Conservation (phyloP, 2,797 vertebrate genomes). For the Rhabdomys pumilio region DNA sequence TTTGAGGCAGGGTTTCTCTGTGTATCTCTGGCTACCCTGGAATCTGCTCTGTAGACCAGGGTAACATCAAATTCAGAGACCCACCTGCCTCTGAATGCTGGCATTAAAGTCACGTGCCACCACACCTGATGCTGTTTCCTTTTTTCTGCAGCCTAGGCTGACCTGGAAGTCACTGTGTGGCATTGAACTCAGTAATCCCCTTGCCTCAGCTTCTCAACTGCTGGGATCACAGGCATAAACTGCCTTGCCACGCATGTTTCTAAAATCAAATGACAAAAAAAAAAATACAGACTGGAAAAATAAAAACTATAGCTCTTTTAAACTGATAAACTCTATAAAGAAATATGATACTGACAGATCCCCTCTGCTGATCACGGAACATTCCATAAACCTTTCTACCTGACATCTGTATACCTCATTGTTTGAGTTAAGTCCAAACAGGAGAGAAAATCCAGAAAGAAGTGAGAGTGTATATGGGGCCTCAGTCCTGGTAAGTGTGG, state of each 20-base stretch:
- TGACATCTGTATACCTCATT: background rate
- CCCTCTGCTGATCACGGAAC: background rate
- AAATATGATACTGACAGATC: background rate
- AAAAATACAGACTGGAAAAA: background rate
- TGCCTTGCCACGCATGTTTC: background rate
- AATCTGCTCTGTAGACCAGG: background rate
- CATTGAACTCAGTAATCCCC: background rate
- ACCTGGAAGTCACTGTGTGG: background rate
- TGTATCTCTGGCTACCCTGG: background rate
- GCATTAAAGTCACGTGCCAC: background rate
- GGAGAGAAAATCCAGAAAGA: conserved; percentile 28
- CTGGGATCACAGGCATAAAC: background rate
- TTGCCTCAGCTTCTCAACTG: background rate
- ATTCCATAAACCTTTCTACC: background rate
- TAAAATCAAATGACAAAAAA: conserved; percentile 7
- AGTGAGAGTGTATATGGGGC: background rate
- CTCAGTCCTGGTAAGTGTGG: background rate
- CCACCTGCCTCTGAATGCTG: background rate
- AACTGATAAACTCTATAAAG: background rate
- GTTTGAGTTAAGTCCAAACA: conserved; percentile 7
- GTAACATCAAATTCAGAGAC: background rate
- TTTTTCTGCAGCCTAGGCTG: background rate
- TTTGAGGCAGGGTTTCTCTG: background rate
- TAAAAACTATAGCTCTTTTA: background rate
- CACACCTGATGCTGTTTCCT: no score